These are phyloP conservation scores for Escarpia spicata DNA, from an alignment of 2,888 invertebrate species.

Conservation along the genomic window DNA sequence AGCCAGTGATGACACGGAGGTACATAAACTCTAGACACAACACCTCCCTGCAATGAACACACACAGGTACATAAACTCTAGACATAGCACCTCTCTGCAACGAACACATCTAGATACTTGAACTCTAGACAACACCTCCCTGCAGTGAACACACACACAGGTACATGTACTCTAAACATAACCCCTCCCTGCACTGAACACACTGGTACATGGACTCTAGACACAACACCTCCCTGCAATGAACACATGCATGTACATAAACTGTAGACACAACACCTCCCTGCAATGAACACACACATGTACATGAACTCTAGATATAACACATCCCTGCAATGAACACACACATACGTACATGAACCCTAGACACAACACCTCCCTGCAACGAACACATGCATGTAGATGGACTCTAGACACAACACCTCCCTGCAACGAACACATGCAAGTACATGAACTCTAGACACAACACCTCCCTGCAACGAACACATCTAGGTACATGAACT, in stretches of 20 bases:
- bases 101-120: conserved; percentile 60
- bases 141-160: conserved; percentile 59
- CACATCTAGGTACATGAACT: conserved; percentile 61
- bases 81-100: conserved; percentile 59
- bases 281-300: conserved; percentile 53
- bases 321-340: conserved; percentile 51
- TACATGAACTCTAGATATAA: conserved; percentile 61
- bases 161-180: conserved; percentile 61
- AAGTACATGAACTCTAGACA: conserved; percentile 62
- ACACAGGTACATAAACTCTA: conserved; percentile 61
- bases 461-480: conserved; percentile 59
- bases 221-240: conserved; percentile 53
- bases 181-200: conserved; percentile 59
- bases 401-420: conserved; percentile 63
- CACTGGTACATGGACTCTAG: background rate
- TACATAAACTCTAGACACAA: conserved; percentile 63
- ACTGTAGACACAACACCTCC: conserved; percentile 50
- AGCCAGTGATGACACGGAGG: conserved; percentile 63
- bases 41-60: conserved; percentile 60
- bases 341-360: conserved; percentile 62
- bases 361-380: conserved; percentile 62
- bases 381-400: conserved; percentile 59
- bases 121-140: conserved; percentile 63
- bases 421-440: conserved; percentile 60
- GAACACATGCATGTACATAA: background rate